Base-by-base conservation (phyloP, 2,797 vertebrate genomes). In the Eulemur mongoz region DNA sequence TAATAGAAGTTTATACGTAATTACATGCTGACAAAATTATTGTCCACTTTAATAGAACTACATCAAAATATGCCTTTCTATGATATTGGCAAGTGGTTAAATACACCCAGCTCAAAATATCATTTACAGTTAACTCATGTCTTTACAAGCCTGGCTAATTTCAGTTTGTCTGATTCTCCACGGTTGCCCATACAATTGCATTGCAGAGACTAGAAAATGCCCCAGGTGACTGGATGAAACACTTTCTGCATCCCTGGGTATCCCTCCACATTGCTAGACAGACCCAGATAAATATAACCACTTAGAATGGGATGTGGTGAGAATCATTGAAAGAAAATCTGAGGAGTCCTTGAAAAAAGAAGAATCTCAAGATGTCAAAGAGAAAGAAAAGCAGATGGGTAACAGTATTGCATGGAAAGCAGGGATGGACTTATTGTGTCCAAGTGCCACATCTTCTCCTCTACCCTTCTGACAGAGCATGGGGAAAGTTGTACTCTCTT, bases 91-190 rank as follows among this genome's bases (percentile, higher is more conserved):
- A 88, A 94, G 40, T 83, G 10, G 89, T 93, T 96, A 93, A 94
- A 91, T 40, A 85, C 0, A 1, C 1, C 32, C 95, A 59, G 30
- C 15, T 69, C 63, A 89, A 95, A 95, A 59, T 45, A 85, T 40
- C 82, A 96, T 97, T 88, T 93, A 92, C 1, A 93, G 38, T 92
- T 32, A 20, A 59, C 32, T 82, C 91, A 10, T 91, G 48, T 90
- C 63, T 57, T 88, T 57, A 84, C 52, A 92, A 87, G 50, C 81
- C 90, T 82, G 93, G 50, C 78, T 90, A 82, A 92, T 96, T 93
- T 88, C 78, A 93, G 48, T 93, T 73, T 85, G 61, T 82, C 81
- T 48, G 50, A 92, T 89, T 96, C 63, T 95, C 87, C 88, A 82
- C n/a, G 78, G 38, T 43, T 76, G 27, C 15, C 48, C 54, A 63